Evolutionary conservation across 2,797 vertebrate species (phyloP), one percentile per base, ranked within the genome.

Genomic region (Nyctalus aviator): DNA sequence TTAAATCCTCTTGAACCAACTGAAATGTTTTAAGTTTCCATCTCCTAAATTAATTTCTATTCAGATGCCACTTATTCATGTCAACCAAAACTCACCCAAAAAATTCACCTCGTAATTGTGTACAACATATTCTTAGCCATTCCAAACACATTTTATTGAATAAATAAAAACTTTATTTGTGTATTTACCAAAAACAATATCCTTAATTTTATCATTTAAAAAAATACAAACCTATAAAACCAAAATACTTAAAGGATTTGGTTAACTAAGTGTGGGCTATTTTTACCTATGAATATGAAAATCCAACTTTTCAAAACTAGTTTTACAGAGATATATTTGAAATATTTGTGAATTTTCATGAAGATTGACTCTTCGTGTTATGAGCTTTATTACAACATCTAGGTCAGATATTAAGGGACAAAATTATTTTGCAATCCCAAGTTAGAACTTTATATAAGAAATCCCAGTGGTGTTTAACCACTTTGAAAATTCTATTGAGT

Each of bases 151-250:
- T 53, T 73, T 94, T 91, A 93, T 84, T 95, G 55, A 95, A 97
- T 96, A 95, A 97, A 97, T 97, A 88, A 93, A 92, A 95, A 88
- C 8, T 88, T 97, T 82, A 91, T 93, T 96, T 64, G 44, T 7
- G 25, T 59, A 83, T 48, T 88, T 91, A 94, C 4, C 1, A 50
- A 92, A 91, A 93, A 95, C 69, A 90, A 62, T 55, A 92, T 82
- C 32, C 41, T 95, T 84, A 88, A 48, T 84, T 88, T 94, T 41
- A 78, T 50, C 69, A 87, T 44, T 82, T 59, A 66, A 81, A 37
- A 90, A 93, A 87, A 84, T 50, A 86, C 32, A 93, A 32, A 41
- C n/a, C 88, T 17, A 50, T 32, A 8, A 84, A 88, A 82, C 55
- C 35, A 88, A 92, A 96, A 96, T 83, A 50, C 15, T 93, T 59